Evolutionary conservation across 30 jellyfish, hydroid and myxozoan genomes (phyloP).

Genomic region (Aurelia coerulea): DNA sequence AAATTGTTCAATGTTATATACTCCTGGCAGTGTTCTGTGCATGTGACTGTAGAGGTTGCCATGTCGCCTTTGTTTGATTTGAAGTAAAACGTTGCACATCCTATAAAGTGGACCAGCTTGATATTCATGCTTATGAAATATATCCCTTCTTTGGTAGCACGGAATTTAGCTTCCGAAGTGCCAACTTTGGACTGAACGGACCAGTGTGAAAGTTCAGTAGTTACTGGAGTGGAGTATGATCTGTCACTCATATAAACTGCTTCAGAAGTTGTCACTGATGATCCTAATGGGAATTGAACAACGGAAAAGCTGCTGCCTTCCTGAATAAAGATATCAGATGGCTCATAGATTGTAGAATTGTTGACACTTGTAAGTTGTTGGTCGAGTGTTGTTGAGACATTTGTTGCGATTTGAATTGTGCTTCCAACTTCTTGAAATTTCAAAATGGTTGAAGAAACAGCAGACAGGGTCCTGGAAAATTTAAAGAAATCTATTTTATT

Average conservation of each 20-base stretch:
- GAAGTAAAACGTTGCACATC: slow-evolving; percentile 59
- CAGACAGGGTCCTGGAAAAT: slow-evolving; percentile 28
- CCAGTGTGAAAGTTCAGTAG: slow-evolving; percentile 56
- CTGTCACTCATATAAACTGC: slow-evolving; percentile 16
- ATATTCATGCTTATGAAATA: slow-evolving; percentile 49
- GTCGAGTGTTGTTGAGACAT: neutral
- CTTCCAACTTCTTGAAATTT: slow-evolving; percentile 50
- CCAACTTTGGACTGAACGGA: slow-evolving; percentile 5
- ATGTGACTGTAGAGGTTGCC: slow-evolving; percentile 47
- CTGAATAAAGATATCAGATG: slow-evolving; percentile 38
- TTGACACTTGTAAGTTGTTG: neutral
- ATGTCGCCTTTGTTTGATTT: slow-evolving; percentile 54
- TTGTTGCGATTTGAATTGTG: slow-evolving; percentile 41
- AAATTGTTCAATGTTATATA: slow-evolving; percentile 56
- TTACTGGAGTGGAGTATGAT: slow-evolving; percentile 27
- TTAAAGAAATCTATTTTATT: too few species aligned
- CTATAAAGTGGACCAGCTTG: slow-evolving; percentile 39
- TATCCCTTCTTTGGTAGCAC: slow-evolving; percentile 50
- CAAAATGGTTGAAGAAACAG: slow-evolving; percentile 49
- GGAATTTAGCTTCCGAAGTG: slow-evolving; percentile 35
- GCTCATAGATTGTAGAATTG: slow-evolving; percentile 6
- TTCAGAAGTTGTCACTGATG: slow-evolving; percentile 40
- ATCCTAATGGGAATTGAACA: slow-evolving; percentile 36
- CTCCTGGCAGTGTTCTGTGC: slow-evolving; percentile 53
- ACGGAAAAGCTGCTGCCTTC: slow-evolving; percentile 70